Percentiles rank a stretch among this genome's conserved stretches.
phyloP scores from a whole-genome alignment of 2,888 invertebrate species.

The Chromoteleia sp. region DNA sequence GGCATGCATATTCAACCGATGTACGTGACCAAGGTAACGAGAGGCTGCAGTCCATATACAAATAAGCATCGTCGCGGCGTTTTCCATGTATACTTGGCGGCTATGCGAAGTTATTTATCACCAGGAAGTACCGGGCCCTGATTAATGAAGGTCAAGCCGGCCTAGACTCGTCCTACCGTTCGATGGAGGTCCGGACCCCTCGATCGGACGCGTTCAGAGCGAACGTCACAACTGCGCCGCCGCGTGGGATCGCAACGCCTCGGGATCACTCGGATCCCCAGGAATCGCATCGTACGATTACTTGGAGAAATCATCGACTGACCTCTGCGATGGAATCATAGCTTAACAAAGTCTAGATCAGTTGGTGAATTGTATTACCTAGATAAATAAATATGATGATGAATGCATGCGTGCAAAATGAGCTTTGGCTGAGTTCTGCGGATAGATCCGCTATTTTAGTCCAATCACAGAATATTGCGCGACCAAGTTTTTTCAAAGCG shows the following conservation, averaged over 20 bases:
- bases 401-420: slow-evolving; percentile 28
- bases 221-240: slow-evolving; percentile 60
- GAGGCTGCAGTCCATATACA: slow-evolving; percentile 66
- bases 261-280: slow-evolving; percentile 29
- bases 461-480: background rate
- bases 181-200: slow-evolving; percentile 68
- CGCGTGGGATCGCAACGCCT: slow-evolving; percentile 66
- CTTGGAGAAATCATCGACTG: slow-evolving; percentile 54
- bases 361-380: slow-evolving; percentile 46
- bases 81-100: slow-evolving; percentile 66
- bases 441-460: background rate
- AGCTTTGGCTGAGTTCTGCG: background rate
- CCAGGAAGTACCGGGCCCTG: slow-evolving; percentile 82
- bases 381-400: slow-evolving; percentile 52
- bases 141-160: slow-evolving; percentile 82
- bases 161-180: slow-evolving; percentile 72
- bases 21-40: slow-evolving; percentile 69
- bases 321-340: slow-evolving; percentile 53
- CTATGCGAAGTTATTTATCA: slow-evolving; percentile 80
- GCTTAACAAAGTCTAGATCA: slow-evolving; percentile 47
- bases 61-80: slow-evolving; percentile 68
- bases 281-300: slow-evolving; percentile 47
- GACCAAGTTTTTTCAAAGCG: slow-evolving; percentile 3
- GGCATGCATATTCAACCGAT: slow-evolving; percentile 69
- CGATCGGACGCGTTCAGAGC: slow-evolving; percentile 70